Conservation (phyloP, 2,113 vertebrate species). For the Probosciger aterrimus region DNA sequence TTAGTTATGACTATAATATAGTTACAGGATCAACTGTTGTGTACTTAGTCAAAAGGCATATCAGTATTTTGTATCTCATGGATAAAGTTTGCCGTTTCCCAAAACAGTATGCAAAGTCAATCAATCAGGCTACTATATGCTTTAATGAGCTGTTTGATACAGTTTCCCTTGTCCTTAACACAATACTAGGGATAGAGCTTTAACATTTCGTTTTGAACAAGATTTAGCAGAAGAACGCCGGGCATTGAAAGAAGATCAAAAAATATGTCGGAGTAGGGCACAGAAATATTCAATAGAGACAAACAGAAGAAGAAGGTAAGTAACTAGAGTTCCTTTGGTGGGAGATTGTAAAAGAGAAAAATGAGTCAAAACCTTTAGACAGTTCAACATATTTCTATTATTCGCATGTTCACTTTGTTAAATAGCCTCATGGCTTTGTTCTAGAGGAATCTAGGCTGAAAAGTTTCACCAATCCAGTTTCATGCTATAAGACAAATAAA, state of each 20-base stretch:
- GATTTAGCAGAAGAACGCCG: conserved; percentile 78
- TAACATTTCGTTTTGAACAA: conserved; percentile 58
- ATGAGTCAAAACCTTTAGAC: background rate
- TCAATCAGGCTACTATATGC: background rate
- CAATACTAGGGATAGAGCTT: conserved; percentile 54
- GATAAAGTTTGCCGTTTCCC: background rate
- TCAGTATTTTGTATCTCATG: background rate
- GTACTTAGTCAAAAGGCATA: background rate
- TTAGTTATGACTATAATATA: background rate
- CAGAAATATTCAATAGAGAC: conserved; percentile 84
- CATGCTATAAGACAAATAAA: background rate
- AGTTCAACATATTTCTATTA: background rate
- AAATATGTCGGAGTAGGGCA: conserved; percentile 73
- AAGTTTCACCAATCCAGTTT: background rate
- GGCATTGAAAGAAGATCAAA: conserved; percentile 83
- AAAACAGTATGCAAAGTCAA: background rate
- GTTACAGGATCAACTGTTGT: background rate
- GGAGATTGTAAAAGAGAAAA: background rate
- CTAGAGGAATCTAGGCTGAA: background rate
- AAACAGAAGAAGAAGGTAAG: conserved; percentile 86
- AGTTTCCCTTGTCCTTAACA: conserved; percentile 72
- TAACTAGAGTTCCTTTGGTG: background rate
- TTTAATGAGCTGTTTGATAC: background rate
- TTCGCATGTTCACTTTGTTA: background rate
- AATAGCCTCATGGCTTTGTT: background rate